Base-by-base conservation (phyloP, 2,113 vertebrate species). In the Hippocampus comes region DNA sequence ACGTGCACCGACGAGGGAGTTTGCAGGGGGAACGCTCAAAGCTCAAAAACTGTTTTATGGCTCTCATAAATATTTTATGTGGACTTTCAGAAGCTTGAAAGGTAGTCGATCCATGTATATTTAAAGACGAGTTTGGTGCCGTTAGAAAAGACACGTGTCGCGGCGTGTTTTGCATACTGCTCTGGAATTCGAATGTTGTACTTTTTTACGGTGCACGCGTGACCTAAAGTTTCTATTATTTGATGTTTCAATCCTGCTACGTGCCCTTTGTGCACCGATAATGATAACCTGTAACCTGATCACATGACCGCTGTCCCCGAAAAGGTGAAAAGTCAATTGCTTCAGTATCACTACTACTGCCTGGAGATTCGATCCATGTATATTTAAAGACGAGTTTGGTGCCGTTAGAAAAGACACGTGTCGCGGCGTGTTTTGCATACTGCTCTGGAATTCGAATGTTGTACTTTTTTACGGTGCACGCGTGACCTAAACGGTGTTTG, bases 61-160 rank as follows among this genome's bases (percentile, higher is more conserved):
- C 68, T 71, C 65, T 70, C 71, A 56, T 85, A 86, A 81, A 82
- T 38, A 20, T 81, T 81, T 81, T 83, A 86, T 70, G 78, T 70
- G 72, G 23, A 57, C 25, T 23, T 67, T 76, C 23, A 59, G 51
- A 48, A 23, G 51, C 57, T 46, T 70, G 6, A 67, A 79, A 68
- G 68, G 63, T 30, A 5, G 59, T 63, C 57, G 41, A 27, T 23
- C 21, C 2, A 51, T 20, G 49, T 51, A 5, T 5, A 51, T 51
- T 20, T 51, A 20, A 51, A 51, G 49, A 51, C 49, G 4, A 51
- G 49, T 20, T 18, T 6, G 48, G 15, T 5, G 48, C 14, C 5
- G 17, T 51, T 51, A 6, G 49, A 51, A 17, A 6, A 51, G 49
- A 6, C 18, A 34, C 5, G 49, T 7, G 15, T 14, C 43, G 12